Conservation (phyloP, 1,140 invertebrate genomes). For the Camponotus vicinus region DNA sequence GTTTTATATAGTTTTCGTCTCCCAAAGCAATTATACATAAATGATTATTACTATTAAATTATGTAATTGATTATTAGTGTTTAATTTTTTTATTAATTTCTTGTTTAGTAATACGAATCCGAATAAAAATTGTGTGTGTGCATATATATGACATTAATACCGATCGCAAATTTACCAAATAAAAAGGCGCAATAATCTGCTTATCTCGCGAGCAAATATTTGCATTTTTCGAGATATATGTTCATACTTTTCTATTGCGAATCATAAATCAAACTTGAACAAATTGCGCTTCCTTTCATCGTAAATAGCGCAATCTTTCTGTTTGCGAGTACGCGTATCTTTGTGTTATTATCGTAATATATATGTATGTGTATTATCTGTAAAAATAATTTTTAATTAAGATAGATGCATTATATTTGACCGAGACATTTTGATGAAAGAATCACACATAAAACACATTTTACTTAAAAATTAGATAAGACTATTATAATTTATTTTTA, state of each 20-base stretch:
- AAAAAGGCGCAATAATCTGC: background rate
- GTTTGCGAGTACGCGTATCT: background rate
- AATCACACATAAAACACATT: background rate
- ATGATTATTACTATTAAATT: background rate
- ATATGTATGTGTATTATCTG: too few relatives aligned
- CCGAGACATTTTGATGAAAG: background rate
- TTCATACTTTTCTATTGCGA: background rate
- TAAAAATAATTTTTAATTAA: too few relatives aligned
- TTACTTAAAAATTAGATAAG: background rate
- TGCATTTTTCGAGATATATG: background rate
- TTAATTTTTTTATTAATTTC: background rate
- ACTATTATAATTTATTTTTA: background rate
- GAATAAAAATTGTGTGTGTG: too few relatives aligned
- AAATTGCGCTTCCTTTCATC: background rate
- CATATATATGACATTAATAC: background rate
- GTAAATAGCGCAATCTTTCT: background rate
- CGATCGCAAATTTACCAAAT: background rate
- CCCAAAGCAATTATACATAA: background rate
- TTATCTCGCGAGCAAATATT: slow-evolving; percentile 4
- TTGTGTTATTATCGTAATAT: slow-evolving; percentile 14
- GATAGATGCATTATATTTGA: background rate
- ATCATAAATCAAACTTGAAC: background rate
- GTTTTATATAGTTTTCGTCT: background rate
- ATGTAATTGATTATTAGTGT: background rate
- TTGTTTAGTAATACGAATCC: too few relatives aligned